phyloP scores from a whole-genome alignment of 2,888 invertebrate genomes.

The Hirtodrosophila alboralis region DNA sequence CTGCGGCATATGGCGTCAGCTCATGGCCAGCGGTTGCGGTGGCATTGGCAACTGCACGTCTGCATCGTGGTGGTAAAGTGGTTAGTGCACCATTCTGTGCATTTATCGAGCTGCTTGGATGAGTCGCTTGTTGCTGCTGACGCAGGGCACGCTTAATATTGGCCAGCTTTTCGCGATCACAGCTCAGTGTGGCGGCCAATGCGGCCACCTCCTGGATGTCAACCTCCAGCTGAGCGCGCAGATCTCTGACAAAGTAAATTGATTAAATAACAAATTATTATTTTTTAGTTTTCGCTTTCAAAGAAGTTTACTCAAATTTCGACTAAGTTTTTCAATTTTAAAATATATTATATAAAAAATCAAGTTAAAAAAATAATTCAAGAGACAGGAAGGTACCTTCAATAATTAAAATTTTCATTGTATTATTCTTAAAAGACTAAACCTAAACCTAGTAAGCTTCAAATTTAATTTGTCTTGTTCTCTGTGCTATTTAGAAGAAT shows the following conservation, averaged over 20 bases:
- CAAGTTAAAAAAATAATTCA: no score
- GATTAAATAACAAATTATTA: no score
- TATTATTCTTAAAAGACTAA: no score
- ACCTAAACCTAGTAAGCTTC: no score
- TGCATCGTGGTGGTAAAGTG: conserved; percentile 66
- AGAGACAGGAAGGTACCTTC: no score
- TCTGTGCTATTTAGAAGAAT: no score
- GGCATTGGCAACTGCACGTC: conserved; percentile 33
- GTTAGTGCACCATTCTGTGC: conserved; percentile 66
- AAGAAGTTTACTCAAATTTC: no score
- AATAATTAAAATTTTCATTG: no score
- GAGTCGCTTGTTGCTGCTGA: conserved; percentile 37
- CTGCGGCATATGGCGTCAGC: conserved; percentile 68
- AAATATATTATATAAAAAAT: no score
- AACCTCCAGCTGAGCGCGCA: conserved; percentile 94
- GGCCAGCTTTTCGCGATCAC: conserved; percentile 80
- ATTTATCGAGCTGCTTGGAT: conserved; percentile 33
- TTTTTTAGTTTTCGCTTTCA: no score
- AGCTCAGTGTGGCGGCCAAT: conserved; percentile 81
- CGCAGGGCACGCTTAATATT: conserved; percentile 76
- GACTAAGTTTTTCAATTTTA: no score
- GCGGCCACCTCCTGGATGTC: conserved; percentile 84
- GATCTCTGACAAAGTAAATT: conserved; percentile 94
- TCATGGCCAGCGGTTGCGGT: conserved; percentile 51
- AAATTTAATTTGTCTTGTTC: no score